These are phyloP conservation scores for Oncorhynchus mykiss DNA, from an alignment of 2,113 vertebrate species.

Conservation along the genomic window DNA sequence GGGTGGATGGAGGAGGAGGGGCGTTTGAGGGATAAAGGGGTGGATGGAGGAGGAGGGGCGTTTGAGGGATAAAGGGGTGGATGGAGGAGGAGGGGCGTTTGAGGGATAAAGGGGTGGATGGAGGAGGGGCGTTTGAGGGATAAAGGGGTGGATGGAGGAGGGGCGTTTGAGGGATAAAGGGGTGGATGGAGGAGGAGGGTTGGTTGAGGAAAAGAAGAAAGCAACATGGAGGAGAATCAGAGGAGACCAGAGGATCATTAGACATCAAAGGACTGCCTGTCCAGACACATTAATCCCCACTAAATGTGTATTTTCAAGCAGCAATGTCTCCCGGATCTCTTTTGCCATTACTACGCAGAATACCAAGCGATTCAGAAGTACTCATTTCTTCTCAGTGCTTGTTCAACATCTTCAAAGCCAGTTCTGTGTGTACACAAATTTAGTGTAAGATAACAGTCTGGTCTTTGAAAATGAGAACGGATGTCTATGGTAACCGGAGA, in stretches of 20 bases:
- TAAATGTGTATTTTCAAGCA: constrained; percentile 58
- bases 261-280: constrained; percentile 64
- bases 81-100: too few species aligned
- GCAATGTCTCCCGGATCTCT: constrained; percentile 46
- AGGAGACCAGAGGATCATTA: constrained; percentile 64
- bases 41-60: too few species aligned
- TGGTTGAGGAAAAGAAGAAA: constrained; percentile 54
- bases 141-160: too few species aligned
- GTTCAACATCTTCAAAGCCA: not conserved
- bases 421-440: too few species aligned
- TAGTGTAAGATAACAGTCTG: too few species aligned
- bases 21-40: too few species aligned
- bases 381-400: not conserved
- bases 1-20: too few species aligned
- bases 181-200: constrained; percentile 10
- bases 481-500: too few species aligned
- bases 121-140: too few species aligned
- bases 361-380: not conserved
- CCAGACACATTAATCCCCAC: constrained; percentile 59
- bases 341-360: not conserved
- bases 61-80: too few species aligned
- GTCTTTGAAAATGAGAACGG: too few species aligned
- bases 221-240: constrained; percentile 65
- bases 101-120: too few species aligned
- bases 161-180: constrained; percentile 7